Percentiles rank a stretch among this genome's conserved stretches.
These are phyloP conservation scores for Eubasilissa regina DNA, from an alignment of 1,140 invertebrate species.

Conservation along the genomic window DNA sequence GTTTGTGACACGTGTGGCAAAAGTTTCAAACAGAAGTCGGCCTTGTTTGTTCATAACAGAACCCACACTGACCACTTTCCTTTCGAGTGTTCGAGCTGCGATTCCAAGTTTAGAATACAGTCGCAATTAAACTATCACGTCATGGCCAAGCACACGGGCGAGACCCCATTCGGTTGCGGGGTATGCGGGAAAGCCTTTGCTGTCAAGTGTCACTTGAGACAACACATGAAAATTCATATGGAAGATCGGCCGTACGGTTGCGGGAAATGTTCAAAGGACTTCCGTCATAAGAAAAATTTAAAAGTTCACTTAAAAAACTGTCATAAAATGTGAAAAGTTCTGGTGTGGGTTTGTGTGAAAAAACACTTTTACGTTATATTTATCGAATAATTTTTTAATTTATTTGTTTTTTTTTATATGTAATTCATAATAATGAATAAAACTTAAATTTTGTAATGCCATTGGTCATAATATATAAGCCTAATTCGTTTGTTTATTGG, in stretches of 20 bases:
- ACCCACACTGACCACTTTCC: constrained; percentile 74
- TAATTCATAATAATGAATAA: too few relatives aligned
- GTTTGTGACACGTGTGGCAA: constrained; percentile 73
- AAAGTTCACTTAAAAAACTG: constrained; percentile 59
- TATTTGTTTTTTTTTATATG: too few relatives aligned
- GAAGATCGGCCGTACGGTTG: constrained; percentile 55
- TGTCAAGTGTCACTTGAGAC: constrained; percentile 76
- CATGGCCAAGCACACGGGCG: constrained; percentile 77
- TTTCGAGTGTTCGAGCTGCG: constrained; percentile 76
- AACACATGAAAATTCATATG: constrained; percentile 68
- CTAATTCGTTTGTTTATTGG: too few relatives aligned
- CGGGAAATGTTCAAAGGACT: constrained; percentile 58
- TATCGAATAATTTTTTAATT: too few relatives aligned
- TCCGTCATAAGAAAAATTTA: constrained; percentile 60
- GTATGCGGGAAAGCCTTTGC: constrained; percentile 76
- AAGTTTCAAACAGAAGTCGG: constrained; percentile 68
- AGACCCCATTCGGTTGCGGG: constrained; percentile 78
- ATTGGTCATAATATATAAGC: too few relatives aligned
- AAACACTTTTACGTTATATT: background rate
- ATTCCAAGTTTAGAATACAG: constrained; percentile 75
- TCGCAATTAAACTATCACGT: constrained; percentile 73
- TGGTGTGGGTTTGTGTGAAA: background rate
- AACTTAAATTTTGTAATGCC: too few relatives aligned
- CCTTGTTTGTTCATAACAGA: constrained; percentile 67
- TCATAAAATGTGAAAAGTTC: constrained; percentile 47